These are phyloP conservation scores for Tympanuchus pallidicinctus DNA, from an alignment of 2,113 vertebrate species.

Conservation along the genomic window DNA sequence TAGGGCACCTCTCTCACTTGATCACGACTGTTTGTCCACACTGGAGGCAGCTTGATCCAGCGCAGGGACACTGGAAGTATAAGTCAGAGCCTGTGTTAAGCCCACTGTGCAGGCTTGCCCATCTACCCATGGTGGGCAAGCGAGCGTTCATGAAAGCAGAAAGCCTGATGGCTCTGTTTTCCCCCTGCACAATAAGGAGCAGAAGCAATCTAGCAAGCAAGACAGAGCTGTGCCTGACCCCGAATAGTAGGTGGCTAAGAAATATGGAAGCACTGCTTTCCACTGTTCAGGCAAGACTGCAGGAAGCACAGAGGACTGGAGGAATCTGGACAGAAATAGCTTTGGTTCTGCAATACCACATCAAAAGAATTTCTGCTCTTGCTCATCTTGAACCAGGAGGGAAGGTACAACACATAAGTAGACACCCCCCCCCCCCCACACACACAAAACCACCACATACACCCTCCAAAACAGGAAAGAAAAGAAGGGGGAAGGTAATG, in stretches of 20 bases:
- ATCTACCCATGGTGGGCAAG: background rate
- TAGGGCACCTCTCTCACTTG: slow-evolving; percentile 92
- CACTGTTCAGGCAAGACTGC: fast-evolving
- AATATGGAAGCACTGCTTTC: background rate
- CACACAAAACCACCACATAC: background rate
- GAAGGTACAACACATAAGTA: background rate
- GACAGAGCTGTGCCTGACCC: background rate
- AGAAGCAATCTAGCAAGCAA: background rate
- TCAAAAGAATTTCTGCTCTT: background rate
- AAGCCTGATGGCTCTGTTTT: fast-evolving
- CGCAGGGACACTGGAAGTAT: slow-evolving; percentile 90
- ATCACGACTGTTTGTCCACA: slow-evolving; percentile 84
- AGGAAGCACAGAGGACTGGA: background rate
- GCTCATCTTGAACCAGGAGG: background rate
- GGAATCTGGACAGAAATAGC: background rate
- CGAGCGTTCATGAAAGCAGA: background rate
- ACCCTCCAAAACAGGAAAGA: background rate
- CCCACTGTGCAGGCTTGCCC: fast-evolving
- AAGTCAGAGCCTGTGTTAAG: background rate
- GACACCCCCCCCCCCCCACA: background rate
- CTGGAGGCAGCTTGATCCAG: slow-evolving; percentile 95
- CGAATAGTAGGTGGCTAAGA: fast-evolving
- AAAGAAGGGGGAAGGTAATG: background rate
- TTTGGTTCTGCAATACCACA: background rate
- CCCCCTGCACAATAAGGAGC: background rate